A percentile compares a stretch with the other conserved stretches of the same genome.
Evolutionary conservation across 2,797 vertebrate genomes (phyloP).

Genomic region (Gephyroberyx darwinii): DNA sequence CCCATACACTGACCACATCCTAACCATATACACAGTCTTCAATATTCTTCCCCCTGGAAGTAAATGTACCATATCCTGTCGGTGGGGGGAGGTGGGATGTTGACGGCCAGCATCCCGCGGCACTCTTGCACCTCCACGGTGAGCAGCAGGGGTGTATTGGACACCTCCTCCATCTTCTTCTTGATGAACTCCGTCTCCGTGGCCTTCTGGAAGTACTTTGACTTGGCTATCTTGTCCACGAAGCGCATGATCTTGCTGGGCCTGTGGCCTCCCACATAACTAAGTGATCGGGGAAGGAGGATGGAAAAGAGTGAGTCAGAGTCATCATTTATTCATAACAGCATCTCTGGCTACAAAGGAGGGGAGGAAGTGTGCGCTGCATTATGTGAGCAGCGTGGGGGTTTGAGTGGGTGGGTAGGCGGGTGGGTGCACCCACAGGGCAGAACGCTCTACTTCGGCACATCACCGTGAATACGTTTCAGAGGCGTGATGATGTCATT

Average conservation of each 20-base stretch:
- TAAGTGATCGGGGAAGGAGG: conserved; percentile 56
- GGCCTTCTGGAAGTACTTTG: conserved; percentile 99
- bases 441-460: conserved; percentile 42
- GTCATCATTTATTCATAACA: conserved; percentile 78
- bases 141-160: conserved; percentile 95
- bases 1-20: conserved; percentile 9
- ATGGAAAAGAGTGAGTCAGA: conserved; percentile 68
- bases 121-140: conserved; percentile 98
- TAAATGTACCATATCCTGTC: conserved; percentile 94
- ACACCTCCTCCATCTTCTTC: conserved; percentile 99
- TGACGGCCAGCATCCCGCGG: conserved; percentile 91
- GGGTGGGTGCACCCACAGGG: conserved; percentile 35
- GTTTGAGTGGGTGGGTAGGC: conserved; percentile 37
- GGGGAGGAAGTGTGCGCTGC: conserved; percentile 49
- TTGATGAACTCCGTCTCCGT: conserved; percentile 99
- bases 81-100: conserved; percentile 97
- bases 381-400: conserved; percentile 60
- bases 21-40: conserved; percentile 3
- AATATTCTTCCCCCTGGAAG: conserved; percentile 18
- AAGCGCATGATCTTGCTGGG: conserved; percentile 99
- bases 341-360: conserved; percentile 81
- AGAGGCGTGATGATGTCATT: conserved; percentile 3
- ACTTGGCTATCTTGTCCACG: conserved; percentile 99
- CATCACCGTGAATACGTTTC: conserved; percentile 28
- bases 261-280: conserved; percentile 91